Percentiles rank a stretch among this genome's conserved stretches.
Evolutionary conservation across 2,888 invertebrate species (phyloP).

Genomic region (Sturmia bella): DNA sequence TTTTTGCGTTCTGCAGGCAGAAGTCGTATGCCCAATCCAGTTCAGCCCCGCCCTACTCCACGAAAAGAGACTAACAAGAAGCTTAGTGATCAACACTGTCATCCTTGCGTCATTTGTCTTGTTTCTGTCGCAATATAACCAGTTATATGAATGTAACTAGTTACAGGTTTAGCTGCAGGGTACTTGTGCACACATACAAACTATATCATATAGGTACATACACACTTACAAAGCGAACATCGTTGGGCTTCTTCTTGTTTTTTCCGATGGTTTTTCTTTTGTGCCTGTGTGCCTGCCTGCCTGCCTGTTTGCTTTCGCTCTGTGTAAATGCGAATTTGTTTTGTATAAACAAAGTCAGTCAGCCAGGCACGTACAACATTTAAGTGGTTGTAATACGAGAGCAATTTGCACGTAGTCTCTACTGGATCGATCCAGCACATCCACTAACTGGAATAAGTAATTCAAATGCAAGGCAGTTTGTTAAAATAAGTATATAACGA

Average conservation of each 20-base stretch:
- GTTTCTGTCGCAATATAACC: too few species aligned
- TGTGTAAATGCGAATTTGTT: not conserved
- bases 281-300: not conserved
- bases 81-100: too few species aligned
- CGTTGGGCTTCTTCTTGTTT: conserved; percentile 32
- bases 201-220: too few species aligned
- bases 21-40: too few species aligned
- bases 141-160: too few species aligned
- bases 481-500: conserved; percentile 67
- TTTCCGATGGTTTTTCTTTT: conserved; percentile 8
- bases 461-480: conserved; percentile 66
- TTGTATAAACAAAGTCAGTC: conserved; percentile 25
- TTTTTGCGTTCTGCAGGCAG: too few species aligned
- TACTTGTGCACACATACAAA: not conserved
- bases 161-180: too few species aligned
- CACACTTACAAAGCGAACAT: conserved; percentile 27
- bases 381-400: conserved; percentile 67
- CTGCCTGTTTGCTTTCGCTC: not conserved
- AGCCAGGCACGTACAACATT: conserved; percentile 65
- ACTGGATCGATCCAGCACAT: conserved; percentile 53
- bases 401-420: conserved; percentile 67
- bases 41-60: too few species aligned
- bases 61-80: too few species aligned
- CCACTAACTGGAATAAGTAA: conserved; percentile 62
- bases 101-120: too few species aligned